Percentiles rank a stretch among this genome's conserved stretches.
phyloP scores from a whole-genome alignment of 1,140 invertebrate genomes.

The Campoletis sonorensis region DNA sequence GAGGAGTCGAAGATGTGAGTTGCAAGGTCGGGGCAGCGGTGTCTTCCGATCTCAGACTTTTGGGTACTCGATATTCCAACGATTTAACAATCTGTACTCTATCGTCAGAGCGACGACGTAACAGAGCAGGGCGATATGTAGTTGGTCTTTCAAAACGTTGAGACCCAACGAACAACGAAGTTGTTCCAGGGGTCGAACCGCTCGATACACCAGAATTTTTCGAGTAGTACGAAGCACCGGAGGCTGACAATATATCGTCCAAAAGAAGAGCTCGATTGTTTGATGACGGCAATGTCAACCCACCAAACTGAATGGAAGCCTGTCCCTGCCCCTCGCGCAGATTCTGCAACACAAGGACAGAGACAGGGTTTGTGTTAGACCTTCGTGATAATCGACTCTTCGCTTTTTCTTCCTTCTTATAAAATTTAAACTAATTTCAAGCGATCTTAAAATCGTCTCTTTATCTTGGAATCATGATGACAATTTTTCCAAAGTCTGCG shows the following conservation, averaged over 20 bases:
- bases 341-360: constrained; percentile 77
- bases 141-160: constrained; percentile 70
- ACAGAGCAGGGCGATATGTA: constrained; percentile 66
- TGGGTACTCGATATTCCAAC: constrained; percentile 66
- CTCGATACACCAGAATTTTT: constrained; percentile 54
- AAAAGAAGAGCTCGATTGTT: constrained; percentile 44
- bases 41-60: constrained; percentile 59
- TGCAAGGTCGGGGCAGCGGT: neutral
- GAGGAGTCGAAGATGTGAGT: constrained; percentile 46
- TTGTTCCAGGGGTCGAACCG: constrained; percentile 54
- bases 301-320: constrained; percentile 44
- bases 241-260: constrained; percentile 61
- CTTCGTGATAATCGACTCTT: constrained; percentile 25
- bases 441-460: neutral
- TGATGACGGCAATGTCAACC: constrained; percentile 52
- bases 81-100: constrained; percentile 69
- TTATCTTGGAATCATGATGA: neutral
- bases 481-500: no score
- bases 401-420: neutral
- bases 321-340: constrained; percentile 75
- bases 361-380: constrained; percentile 67
- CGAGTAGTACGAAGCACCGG: constrained; percentile 41
- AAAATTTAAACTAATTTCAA: neutral
- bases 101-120: constrained; percentile 61
- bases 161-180: constrained; percentile 53